These are phyloP conservation scores for Melitaea cinxia DNA, from an alignment of 1,140 invertebrate species.

Conservation along the genomic window DNA sequence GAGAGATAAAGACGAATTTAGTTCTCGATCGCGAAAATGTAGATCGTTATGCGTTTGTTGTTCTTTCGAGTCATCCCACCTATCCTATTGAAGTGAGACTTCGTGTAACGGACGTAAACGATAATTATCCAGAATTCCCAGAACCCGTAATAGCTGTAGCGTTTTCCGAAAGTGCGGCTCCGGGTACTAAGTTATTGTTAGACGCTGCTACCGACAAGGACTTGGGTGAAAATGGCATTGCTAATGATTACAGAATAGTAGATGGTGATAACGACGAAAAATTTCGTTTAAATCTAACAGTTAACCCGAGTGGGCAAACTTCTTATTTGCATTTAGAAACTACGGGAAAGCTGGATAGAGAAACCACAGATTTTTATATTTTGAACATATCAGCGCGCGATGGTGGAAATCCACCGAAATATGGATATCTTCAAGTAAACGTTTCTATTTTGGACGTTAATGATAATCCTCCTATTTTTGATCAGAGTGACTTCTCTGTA, in stretches of 20 bases:
- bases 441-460: conserved; percentile 96
- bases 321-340: conserved; percentile 95
- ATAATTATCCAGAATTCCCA: conserved; percentile 94
- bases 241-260: conserved; percentile 93
- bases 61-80: conserved; percentile 94
- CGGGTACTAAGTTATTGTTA: conserved; percentile 91
- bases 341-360: conserved; percentile 93
- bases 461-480: conserved; percentile 96
- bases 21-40: conserved; percentile 91
- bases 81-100: conserved; percentile 96
- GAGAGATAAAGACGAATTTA: conserved; percentile 91
- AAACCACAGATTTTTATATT: conserved; percentile 90
- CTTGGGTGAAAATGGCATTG: conserved; percentile 91
- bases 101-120: conserved; percentile 92
- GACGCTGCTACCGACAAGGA: conserved; percentile 95
- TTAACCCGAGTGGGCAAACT: conserved; percentile 93
- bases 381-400: conserved; percentile 95
- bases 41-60: conserved; percentile 93
- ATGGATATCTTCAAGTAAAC: conserved; percentile 94
- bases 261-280: conserved; percentile 93
- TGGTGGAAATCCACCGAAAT: conserved; percentile 89
- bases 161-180: conserved; percentile 95
- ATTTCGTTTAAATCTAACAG: conserved; percentile 92
- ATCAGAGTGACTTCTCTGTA: conserved; percentile 95
- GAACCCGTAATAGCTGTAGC: conserved; percentile 92